phyloP scores from a whole-genome alignment of 53 echinoderm and acorn worm species.

The Arbacia lixula region DNA sequence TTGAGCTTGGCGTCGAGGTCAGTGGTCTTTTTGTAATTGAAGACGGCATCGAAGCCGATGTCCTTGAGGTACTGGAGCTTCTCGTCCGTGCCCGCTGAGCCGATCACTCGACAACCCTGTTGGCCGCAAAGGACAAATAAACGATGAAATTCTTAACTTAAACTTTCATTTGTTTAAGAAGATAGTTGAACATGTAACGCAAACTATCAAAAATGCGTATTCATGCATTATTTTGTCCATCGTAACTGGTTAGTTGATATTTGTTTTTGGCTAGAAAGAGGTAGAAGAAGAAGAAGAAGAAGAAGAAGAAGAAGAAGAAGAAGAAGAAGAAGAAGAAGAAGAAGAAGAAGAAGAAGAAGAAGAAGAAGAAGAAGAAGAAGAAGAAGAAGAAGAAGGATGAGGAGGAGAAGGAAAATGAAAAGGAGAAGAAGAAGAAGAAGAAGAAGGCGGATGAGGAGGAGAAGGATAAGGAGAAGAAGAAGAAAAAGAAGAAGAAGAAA shows the following conservation, averaged over 20 bases:
- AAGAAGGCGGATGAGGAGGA: neutral
- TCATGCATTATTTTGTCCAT: too few species aligned
- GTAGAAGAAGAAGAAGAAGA: neutral
- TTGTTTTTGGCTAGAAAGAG: neutral
- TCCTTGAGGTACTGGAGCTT: conserved; percentile 62
- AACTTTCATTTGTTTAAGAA: too few species aligned
- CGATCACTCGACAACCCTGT: conserved; percentile 70
- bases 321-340: neutral
- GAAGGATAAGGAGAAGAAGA: neutral
- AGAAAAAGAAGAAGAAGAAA: neutral
- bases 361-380: neutral
- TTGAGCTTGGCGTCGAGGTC: conserved; percentile 75
- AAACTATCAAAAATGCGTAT: too few species aligned
- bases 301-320: neutral
- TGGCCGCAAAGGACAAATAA: too few species aligned
- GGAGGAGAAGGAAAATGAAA: neutral
- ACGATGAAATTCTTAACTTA: too few species aligned
- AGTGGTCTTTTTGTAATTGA: conserved; percentile 81
- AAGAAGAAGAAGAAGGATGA: neutral
- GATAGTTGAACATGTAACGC: too few species aligned
- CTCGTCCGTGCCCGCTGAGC: conserved; percentile 63
- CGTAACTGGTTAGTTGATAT: too few species aligned
- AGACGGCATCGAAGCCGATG: conserved; percentile 84
- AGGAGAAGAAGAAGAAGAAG: neutral
- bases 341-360: neutral